Conservation (phyloP, 2,797 vertebrate species). For the Alosa sapidissima region DNA sequence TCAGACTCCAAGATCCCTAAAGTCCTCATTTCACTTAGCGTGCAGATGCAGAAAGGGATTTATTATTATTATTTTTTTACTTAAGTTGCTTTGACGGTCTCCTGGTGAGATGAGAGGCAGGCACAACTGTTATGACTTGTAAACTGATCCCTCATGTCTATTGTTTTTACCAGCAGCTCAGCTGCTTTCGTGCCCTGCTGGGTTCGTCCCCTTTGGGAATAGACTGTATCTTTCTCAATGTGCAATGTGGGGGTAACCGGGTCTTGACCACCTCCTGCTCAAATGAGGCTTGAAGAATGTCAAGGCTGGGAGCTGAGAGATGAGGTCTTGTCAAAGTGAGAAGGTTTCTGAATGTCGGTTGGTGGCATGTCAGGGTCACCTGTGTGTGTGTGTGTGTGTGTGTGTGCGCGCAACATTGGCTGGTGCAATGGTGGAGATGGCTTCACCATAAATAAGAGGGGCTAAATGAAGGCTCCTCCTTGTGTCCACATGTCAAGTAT, state of each 20-base stretch:
- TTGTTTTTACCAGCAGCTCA: slow-evolving; percentile 21
- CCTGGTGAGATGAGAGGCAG: slow-evolving; percentile 9
- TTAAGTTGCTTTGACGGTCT: background rate
- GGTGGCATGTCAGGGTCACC: slow-evolving; percentile 2
- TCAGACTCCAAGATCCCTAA: background rate
- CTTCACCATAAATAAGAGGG: slow-evolving; percentile 5
- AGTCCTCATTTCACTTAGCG: background rate
- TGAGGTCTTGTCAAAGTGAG: background rate
- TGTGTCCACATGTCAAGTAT: background rate
- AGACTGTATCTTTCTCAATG: background rate
- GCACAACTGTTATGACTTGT: slow-evolving; percentile 17
- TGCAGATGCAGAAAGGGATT: background rate
- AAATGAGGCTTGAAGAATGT: background rate
- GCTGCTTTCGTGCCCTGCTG: slow-evolving; percentile 1
- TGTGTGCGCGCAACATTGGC: background rate
- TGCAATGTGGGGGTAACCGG: background rate
- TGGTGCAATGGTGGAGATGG: background rate
- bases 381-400: background rate
- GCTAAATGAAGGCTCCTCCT: slow-evolving; percentile 18
- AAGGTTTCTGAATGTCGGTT: background rate
- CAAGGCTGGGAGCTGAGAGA: background rate
- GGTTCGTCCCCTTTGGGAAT: background rate
- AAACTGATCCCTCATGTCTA: slow-evolving; percentile 18
- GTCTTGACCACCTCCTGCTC: slow-evolving; percentile 3
- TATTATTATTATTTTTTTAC: background rate